phyloP scores from a whole-genome alignment of 2,113 vertebrate genomes.

The Lutjanus erythropterus region DNA sequence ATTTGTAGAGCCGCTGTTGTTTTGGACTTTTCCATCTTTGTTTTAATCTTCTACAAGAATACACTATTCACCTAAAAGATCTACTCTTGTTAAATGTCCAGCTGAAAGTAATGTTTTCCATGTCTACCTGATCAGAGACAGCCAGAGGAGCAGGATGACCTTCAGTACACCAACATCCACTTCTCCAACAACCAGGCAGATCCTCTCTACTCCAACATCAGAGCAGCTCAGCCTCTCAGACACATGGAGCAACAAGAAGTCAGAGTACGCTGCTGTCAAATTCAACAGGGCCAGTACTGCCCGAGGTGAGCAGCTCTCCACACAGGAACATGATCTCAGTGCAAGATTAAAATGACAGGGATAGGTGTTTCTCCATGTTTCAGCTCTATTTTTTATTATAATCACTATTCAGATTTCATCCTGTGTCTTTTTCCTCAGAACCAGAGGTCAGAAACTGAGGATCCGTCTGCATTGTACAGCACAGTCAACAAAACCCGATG shows the following conservation, averaged over 20 bases:
- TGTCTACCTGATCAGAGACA: neutral
- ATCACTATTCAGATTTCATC: no score
- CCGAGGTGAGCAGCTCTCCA: neutral
- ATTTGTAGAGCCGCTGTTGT: no score
- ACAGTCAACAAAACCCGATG: slow-evolving; percentile 5
- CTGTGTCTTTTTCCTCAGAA: no score
- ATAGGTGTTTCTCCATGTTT: no score
- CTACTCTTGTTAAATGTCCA: neutral
- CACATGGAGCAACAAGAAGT: neutral
- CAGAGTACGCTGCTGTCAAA: neutral
- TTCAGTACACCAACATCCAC: neutral
- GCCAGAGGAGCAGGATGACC: neutral
- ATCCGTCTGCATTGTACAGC: slow-evolving; percentile 33
- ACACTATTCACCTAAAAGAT: no score
- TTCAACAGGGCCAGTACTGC: neutral
- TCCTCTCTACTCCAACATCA: neutral
- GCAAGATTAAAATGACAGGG: no score
- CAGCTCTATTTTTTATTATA: no score
- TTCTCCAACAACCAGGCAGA: neutral
- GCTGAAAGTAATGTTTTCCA: neutral
- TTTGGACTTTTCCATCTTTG: neutral
- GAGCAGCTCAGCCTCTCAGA: neutral
- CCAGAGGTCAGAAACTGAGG: neutral
- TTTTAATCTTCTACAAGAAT: no score
- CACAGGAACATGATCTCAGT: neutral